phyloP scores from a whole-genome alignment of 1,140 invertebrate species.

The Lethrus apterus region DNA sequence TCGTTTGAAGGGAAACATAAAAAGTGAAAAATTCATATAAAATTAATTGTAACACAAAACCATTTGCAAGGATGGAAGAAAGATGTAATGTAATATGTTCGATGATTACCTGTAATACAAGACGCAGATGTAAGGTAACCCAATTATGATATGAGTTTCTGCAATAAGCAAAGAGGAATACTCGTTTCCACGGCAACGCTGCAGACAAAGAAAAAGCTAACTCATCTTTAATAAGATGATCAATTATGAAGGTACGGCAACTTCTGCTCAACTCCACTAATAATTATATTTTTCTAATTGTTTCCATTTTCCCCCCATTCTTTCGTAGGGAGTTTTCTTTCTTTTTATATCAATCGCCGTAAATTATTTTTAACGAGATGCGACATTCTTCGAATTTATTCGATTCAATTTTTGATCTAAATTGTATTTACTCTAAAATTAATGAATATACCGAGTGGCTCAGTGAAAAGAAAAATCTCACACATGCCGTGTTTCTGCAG shows the following conservation, averaged over 20 bases:
- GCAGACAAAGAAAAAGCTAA: conserved; percentile 38
- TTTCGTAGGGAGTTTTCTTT: conserved; percentile 7
- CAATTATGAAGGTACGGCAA: conserved; percentile 40
- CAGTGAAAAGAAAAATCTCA: neutral
- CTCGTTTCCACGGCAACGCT: conserved; percentile 31
- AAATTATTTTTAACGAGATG: neutral
- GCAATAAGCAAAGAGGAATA: conserved; percentile 38
- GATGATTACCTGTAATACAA: conserved; percentile 21
- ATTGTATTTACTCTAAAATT: too few relatives aligned
- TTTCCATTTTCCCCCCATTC: conserved; percentile 13
- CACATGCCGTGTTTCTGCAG: too few relatives aligned
- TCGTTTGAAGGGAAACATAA: too few relatives aligned
- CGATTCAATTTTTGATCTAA: neutral
- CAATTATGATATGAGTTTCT: conserved; percentile 41
- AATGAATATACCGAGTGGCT: too few relatives aligned
- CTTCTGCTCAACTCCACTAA: conserved; percentile 39
- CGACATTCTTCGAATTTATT: neutral
- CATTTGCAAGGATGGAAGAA: too few relatives aligned
- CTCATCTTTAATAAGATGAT: conserved; percentile 43
- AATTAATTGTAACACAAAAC: too few relatives aligned
- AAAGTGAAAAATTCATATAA: too few relatives aligned
- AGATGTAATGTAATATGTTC: conserved; percentile 11
- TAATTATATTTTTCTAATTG: conserved; percentile 42
- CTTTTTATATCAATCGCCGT: too few relatives aligned
- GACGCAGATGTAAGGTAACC: conserved; percentile 40